These are phyloP conservation scores for Heteromurus nitidus DNA, from an alignment of 2,888 invertebrate species.

Conservation along the genomic window DNA sequence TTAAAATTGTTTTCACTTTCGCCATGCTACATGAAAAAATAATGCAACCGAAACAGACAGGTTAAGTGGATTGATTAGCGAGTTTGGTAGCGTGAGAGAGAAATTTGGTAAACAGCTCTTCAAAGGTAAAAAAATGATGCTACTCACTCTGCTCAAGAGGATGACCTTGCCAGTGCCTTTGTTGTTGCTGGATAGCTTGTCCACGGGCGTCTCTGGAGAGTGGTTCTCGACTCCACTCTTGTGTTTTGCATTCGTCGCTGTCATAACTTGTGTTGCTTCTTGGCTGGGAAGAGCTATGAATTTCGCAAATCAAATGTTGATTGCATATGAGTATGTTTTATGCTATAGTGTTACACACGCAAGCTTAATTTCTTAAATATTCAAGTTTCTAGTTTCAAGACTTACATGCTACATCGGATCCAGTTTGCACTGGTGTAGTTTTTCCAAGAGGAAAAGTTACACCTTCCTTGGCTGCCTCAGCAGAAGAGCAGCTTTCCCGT, in stretches of 20 bases:
- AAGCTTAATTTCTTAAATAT: not conserved
- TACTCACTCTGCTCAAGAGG: constrained; percentile 51
- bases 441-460: constrained; percentile 50
- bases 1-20: constrained; percentile 94
- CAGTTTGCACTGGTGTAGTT: constrained; percentile 4
- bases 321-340: not conserved
- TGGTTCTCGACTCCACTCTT: not conserved
- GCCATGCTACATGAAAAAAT: constrained; percentile 83
- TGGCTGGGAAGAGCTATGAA: constrained; percentile 1
- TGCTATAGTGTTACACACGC: not conserved
- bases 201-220: not conserved
- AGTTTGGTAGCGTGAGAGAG: not conserved
- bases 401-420: constrained; percentile 25
- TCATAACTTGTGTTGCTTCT: constrained; percentile 6
- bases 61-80: not conserved
- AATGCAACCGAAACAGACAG: not conserved
- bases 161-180: constrained; percentile 38
- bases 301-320: not conserved
- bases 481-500: constrained; percentile 37
- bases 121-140: not conserved
- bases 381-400: not conserved
- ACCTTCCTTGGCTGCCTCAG: constrained; percentile 52
- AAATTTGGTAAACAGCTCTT: not conserved
- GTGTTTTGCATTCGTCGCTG: not conserved
- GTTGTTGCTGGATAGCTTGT: constrained; percentile 21